Conservation (phyloP, 2,888 invertebrate genomes). For the Craniophora ligustri region DNA sequence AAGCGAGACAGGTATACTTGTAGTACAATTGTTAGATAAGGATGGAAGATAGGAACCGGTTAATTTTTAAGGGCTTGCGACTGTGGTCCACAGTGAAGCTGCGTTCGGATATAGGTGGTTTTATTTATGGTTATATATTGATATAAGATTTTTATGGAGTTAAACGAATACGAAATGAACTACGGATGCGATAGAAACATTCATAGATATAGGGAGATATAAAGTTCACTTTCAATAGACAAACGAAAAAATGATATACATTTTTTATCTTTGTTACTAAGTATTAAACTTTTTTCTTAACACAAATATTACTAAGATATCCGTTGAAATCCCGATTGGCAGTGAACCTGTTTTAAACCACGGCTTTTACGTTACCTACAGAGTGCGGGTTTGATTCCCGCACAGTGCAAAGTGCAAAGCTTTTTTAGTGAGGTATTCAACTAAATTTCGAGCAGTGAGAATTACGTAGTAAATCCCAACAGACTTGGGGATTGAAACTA, state of each 20-base stretch:
- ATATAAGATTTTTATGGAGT: slow-evolving; percentile 70
- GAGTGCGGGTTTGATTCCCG: too few relatives aligned
- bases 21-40: slow-evolving; percentile 53
- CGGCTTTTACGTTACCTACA: too few relatives aligned
- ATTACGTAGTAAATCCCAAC: too few relatives aligned
- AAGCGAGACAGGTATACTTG: slow-evolving; percentile 64
- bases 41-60: slow-evolving; percentile 78
- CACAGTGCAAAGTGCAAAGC: too few relatives aligned
- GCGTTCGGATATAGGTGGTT: slow-evolving; percentile 66
- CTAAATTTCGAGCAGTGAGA: too few relatives aligned
- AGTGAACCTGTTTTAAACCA: too few relatives aligned
- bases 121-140: slow-evolving; percentile 80
- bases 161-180: slow-evolving; percentile 39
- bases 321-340: too few relatives aligned
- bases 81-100: slow-evolving; percentile 78
- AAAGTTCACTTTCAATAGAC: slow-evolving; percentile 7
- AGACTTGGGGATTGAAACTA: not conserved
- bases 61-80: slow-evolving; percentile 86
- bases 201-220: slow-evolving; percentile 26
- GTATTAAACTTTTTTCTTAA: too few relatives aligned
- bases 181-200: slow-evolving; percentile 30
- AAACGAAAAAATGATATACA: slow-evolving; percentile 5
- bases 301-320: too few relatives aligned
- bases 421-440: too few relatives aligned
- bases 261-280: too few relatives aligned